Base-by-base conservation (phyloP, 2,797 vertebrate genomes). In the Diplodus sargus region DNA sequence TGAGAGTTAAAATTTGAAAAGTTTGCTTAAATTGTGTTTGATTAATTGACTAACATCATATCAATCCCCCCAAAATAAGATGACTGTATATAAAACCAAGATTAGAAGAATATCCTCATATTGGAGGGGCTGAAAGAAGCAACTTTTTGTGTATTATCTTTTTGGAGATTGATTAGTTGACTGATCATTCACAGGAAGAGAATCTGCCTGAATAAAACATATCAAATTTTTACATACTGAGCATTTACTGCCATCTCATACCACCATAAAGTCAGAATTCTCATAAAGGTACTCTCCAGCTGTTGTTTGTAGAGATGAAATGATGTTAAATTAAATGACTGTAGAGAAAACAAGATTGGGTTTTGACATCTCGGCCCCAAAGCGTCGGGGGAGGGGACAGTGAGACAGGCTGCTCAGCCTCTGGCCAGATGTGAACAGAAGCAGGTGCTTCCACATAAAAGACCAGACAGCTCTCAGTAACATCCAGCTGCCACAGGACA, bases 401-500 rank as follows among this genome's bases (percentile, higher is more conserved):
- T 5, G 30, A 67, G 49, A 53, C 45, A 22, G 62, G 42, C 56
- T 66, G 60, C 52, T 64, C 74, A 68, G 43, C 68, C 76, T 78
- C 70, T 58, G 59, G 67, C 68, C 74, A 85, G 79, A 85, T 86
- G 82, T 81, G 74, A 51, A n/a, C 65, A 74, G 49, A 70, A 30
- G 79, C 62, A 84, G 58, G 61, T 70, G 68, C 45, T 62, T 53
- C 4, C 28, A 70, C 25, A 34, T 56, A 56, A 84, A 72, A 80
- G 10, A 10, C 45, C 49, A 65, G 54, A 74, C 25, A 45, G 67
- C 51, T 81, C 69, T 58, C 60, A 30, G 25, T 45, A 61, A 70
- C 63, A 62, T 70, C 61, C 82, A 74, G 72, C 79, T 82, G 74
- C 67, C 42, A 67, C 64, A 39, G 22, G 23, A 72, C 39, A 72